Base-by-base conservation (phyloP, 2,113 vertebrate species). In the Marmota monax region DNA sequence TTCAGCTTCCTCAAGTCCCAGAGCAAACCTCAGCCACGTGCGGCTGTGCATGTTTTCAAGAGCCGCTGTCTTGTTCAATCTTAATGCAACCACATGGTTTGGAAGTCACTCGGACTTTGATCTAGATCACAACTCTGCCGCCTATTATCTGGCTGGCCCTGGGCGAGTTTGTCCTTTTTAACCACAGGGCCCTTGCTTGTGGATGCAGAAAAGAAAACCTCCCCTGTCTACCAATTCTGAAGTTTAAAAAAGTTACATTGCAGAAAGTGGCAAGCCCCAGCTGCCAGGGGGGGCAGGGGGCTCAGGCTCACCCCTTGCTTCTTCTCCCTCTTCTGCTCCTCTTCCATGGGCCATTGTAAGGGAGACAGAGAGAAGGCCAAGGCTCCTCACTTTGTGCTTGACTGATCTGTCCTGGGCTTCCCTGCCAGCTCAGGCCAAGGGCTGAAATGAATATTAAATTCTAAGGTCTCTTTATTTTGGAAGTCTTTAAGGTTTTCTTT, bases 151-250 rank as follows among this genome's bases (percentile, higher is more conserved):
- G 84, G 53, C 84, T 73, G 61, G 53, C 53, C 20, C 69, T 53
- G 70, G 73, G 78, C 0, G 0, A 7, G 12, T 45, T 67, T 77
- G 29, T 86, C 39, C 27, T 53, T 67, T 76, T 51, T 56, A 51
- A 23, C 73, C 63, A 76, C 56, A 37, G 48, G 34, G 48, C 39
- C 87, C 70, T 95, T 67, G 23, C 85, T 56, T 84, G 17, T 34
- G 79, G 96, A 84, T 51, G 32, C 37, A 65, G 70, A 70, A 96
- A 87, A 84, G 10, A 74, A 92, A 91, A 53, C 67, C 10, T 84
- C 32, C 58, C 1, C 34, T 48, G 7, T 51, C 63, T 23, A 32
- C 17, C 11, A 63, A 58, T 22, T 27, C n/a, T 13, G 20, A 69
- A 14, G 70, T 93, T 65, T 53, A 56, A 94, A 53, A 8, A n/a